These are phyloP conservation scores for Grantiella picta DNA, from an alignment of 2,113 vertebrate species.

Conservation along the genomic window DNA sequence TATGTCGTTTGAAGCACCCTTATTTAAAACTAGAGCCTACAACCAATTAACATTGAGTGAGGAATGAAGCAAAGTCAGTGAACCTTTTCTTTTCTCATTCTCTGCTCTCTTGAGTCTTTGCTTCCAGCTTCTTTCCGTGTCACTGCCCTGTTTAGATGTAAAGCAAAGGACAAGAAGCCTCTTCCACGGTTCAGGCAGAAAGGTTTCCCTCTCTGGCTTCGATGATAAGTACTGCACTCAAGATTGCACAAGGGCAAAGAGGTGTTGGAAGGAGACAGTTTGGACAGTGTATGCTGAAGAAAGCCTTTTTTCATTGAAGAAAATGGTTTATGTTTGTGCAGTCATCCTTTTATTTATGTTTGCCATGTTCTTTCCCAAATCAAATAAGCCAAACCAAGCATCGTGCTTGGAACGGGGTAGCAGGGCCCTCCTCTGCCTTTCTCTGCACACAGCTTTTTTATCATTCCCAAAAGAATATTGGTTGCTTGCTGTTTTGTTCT, in stretches of 20 bases:
- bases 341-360: conserved; percentile 5
- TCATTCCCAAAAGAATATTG: neutral
- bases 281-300: neutral
- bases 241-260: conserved; percentile 2
- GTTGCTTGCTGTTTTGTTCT: neutral
- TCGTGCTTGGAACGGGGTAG: fast-evolving
- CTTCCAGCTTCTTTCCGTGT: conserved; percentile 42
- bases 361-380: neutral
- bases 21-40: conserved; percentile 6
- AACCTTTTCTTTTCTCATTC: conserved; percentile 33
- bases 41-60: conserved; percentile 19
- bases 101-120: conserved; percentile 34
- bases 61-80: neutral
- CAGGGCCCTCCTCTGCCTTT: neutral
- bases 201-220: neutral
- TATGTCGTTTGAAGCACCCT: neutral
- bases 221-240: neutral
- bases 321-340: conserved; percentile 18
- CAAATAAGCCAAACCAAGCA: neutral
- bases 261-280: neutral
- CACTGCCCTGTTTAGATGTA: conserved; percentile 13
- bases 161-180: conserved; percentile 17
- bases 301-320: neutral
- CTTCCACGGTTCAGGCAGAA: neutral
- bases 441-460: neutral